phyloP scores from a whole-genome alignment of 2,888 invertebrate genomes.

The Leptinotarsa haldemani region DNA sequence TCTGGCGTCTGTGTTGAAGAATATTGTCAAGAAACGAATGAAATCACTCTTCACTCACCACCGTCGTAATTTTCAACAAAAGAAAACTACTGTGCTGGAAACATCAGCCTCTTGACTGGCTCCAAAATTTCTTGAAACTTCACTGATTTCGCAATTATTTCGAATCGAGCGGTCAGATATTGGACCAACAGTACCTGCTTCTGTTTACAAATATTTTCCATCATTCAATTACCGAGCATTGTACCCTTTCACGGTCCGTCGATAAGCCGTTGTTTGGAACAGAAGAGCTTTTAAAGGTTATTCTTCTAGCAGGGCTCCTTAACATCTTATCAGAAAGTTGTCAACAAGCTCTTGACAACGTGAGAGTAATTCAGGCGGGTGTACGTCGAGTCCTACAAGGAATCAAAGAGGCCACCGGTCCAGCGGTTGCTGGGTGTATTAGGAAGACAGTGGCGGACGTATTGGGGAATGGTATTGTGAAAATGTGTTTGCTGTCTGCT shows the following conservation, averaged over 20 bases:
- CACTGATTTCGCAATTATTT: conserved; percentile 16
- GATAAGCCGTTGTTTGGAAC: conserved; percentile 34
- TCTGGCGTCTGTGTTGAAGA: neutral
- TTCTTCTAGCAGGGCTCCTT: conserved; percentile 20
- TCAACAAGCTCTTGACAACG: conserved; percentile 33
- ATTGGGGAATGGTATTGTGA: neutral
- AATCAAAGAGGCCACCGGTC: conserved; percentile 22
- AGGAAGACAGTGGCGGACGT: neutral
- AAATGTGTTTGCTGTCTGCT: neutral
- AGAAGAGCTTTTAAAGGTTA: conserved; percentile 32
- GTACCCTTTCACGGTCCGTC: conserved; percentile 27
- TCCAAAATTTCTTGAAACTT: neutral
- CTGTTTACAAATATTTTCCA: conserved; percentile 39
- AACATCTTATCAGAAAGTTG: conserved; percentile 34
- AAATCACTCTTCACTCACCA: neutral
- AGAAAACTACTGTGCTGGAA: conserved; percentile 7
- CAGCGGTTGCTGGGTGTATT: conserved; percentile 3
- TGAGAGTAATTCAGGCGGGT: conserved; percentile 31
- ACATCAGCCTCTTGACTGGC: conserved; percentile 12
- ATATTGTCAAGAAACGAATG: neutral
- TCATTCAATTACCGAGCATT: conserved; percentile 36
- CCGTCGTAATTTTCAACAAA: neutral
- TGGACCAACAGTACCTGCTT: conserved; percentile 29
- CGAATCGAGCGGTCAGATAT: conserved; percentile 16
- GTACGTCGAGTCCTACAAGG: conserved; percentile 23